Base-by-base conservation (phyloP, 1,140 invertebrate species). In the Chymomyza costata region DNA sequence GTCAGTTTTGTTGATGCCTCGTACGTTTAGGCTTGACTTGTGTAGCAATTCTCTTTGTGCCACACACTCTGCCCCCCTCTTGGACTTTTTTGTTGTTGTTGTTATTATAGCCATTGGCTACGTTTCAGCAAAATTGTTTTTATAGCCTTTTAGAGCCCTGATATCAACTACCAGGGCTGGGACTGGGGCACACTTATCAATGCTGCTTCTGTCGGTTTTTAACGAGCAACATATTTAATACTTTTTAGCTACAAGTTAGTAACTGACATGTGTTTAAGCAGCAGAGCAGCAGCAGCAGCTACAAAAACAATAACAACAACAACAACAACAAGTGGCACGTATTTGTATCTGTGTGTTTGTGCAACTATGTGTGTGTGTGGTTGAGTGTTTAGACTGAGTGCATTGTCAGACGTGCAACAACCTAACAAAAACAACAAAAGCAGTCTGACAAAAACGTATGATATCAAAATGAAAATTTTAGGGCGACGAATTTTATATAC, bases 371-470 rank as follows among this genome's bases (percentile, higher is more conserved):
- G 45, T 28, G n/a, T 39, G 37, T 53, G 48, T 35, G 14, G 10
- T 43, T 16, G 46, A 57, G 56, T 47, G 47, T 53, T 68, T 53
- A 69, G 56, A 8, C 44, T 30, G 32, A 65, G 62, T 70, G 71
- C 71, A 76, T 76, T 78, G 70, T 76, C 63, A 58, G 70, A 35
- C 60, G 66, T 65, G 70, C 70, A 76, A 62, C 62, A 78, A 60
- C 51, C 54, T 70, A n/a, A 65, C 67, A 53, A 51, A 48, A 48
- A 1, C 6, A 10, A 18, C 48, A 51, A 21, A 19, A 49, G 21
- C 35, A 39, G 8, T n/a, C 15, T 19, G 13, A n/a, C 39, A 51
- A 6, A n/a, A 47, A 52, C 48, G 21, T 8, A n/a, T n/a, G n/a
- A n/a, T n/a, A n/a, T n/a, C n/a, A n/a, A n/a, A n/a, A n/a, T n/a